These are phyloP conservation scores for Plebejus argus DNA, from an alignment of 2,888 invertebrate genomes.

Conservation along the genomic window DNA sequence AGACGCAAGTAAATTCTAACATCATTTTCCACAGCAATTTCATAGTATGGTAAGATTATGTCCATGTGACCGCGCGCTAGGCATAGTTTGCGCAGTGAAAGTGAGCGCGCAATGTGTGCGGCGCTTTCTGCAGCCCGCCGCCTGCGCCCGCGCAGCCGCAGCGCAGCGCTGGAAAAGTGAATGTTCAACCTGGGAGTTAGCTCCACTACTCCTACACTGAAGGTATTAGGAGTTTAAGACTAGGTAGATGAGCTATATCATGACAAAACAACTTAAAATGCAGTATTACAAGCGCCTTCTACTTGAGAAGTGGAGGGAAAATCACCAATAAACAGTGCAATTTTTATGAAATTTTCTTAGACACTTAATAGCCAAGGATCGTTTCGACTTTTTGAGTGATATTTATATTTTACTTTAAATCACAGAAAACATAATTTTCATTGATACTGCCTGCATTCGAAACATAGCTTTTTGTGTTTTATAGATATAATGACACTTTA, in stretches of 20 bases:
- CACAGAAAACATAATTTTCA: no score
- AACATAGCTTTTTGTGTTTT: background rate
- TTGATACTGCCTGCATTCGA: background rate
- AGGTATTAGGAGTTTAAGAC: background rate
- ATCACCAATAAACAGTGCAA: no score
- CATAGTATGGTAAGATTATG: background rate
- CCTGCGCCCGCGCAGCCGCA: slow-evolving; percentile 38
- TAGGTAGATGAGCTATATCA: background rate
- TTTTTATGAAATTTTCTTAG: no score
- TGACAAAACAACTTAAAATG: background rate
- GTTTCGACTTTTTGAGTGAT: no score
- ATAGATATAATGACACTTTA: background rate
- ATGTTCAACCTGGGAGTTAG: slow-evolving; percentile 37
- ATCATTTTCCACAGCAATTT: no score
- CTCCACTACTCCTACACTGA: background rate
- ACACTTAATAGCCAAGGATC: no score
- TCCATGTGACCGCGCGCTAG: slow-evolving; percentile 52
- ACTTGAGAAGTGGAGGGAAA: background rate
- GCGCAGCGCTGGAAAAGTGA: slow-evolving; percentile 45
- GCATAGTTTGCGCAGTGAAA: slow-evolving; percentile 77
- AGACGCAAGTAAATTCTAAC: no score
- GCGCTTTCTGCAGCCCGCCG: slow-evolving; percentile 48
- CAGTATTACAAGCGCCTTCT: background rate
- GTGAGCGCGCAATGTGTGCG: slow-evolving; percentile 68
- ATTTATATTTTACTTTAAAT: no score